Base-by-base conservation (phyloP, 2,797 vertebrate species). In the Onychomys arenicola region DNA sequence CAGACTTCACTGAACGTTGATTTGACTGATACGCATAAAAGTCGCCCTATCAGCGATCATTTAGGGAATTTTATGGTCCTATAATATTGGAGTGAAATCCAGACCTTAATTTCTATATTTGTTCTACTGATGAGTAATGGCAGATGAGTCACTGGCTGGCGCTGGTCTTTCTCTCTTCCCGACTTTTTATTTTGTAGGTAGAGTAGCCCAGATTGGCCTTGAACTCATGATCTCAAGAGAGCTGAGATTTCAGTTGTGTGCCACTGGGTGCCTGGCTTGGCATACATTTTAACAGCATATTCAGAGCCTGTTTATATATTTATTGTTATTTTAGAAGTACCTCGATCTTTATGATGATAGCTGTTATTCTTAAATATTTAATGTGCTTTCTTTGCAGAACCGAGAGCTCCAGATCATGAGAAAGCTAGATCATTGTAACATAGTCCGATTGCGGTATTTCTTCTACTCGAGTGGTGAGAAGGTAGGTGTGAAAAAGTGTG, bases 341-440 rank as follows among this genome's bases (percentile, higher is more conserved):
- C 16, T 89, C 90, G 43, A 46, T 93, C 34, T 71, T 82, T 90
- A 89, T 95, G 49, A 83, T 95, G n/a, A 90, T 91, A 94, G 37
- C 43, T 85, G 59, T 90, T 94, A 84, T 81, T 82, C 49, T 90
- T 96, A 93, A 91, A 93, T 89, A 65, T 89, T 96, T 97, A 43
- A 6, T 96, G 84, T 97, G 76, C 98, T 96, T 97, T 63, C 92
- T 97, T 98, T 98, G 96, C 98, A 99, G 99, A 99, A 99, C 98
- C 99, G 99, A 89, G 99, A 99, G 98, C 99, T 99, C 97, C 99
- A 99, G 98, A 99, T 99, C 98, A 99, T 99, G 99, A 99, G 99
- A 98, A 99, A 99, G 98, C 97, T 99, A 99, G 99, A 99, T 99
- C 99, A 99, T 98, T 99, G 99, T 99, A 99, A 99, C 98, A 99